Percentiles rank a stretch among this genome's conserved stretches.
Evolutionary conservation across 2,797 vertebrate genomes (phyloP).

Genomic region (Hippocampus kuda): DNA sequence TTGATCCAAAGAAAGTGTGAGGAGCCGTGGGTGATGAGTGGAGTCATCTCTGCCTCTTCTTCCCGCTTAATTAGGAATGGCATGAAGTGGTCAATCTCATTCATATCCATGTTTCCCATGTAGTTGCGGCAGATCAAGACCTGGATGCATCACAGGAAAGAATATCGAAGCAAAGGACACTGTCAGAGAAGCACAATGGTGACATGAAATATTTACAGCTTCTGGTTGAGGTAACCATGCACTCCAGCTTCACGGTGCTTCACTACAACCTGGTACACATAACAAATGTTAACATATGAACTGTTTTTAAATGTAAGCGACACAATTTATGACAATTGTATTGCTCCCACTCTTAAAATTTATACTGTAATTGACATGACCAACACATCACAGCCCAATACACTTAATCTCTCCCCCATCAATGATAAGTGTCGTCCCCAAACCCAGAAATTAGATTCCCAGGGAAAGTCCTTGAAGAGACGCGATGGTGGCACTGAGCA

Average conservation of each 20-base stretch:
- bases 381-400: too few species aligned
- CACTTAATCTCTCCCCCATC: too few species aligned
- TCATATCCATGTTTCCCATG: conserved; percentile 73
- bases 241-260: conserved; percentile 23
- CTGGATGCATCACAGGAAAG: conserved; percentile 39
- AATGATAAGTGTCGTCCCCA: too few species aligned
- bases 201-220: conserved; percentile 30
- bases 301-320: neutral
- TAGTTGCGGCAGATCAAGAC: conserved; percentile 75
- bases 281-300: neutral
- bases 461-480: too few species aligned
- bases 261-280: conserved; percentile 1
- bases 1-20: conserved; percentile 75
- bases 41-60: conserved; percentile 66
- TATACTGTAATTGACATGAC: neutral
- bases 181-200: conserved; percentile 3
- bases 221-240: conserved; percentile 22
- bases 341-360: neutral
- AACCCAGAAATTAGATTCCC: too few species aligned
- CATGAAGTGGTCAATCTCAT: conserved; percentile 74
- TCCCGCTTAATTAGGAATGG: conserved; percentile 71
- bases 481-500: too few species aligned
- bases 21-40: conserved; percentile 61
- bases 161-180: conserved; percentile 10
- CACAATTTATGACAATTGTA: neutral